Evolutionary conservation across 1,140 invertebrate species (phyloP).

Genomic region (Oedothorax gibbosus): DNA sequence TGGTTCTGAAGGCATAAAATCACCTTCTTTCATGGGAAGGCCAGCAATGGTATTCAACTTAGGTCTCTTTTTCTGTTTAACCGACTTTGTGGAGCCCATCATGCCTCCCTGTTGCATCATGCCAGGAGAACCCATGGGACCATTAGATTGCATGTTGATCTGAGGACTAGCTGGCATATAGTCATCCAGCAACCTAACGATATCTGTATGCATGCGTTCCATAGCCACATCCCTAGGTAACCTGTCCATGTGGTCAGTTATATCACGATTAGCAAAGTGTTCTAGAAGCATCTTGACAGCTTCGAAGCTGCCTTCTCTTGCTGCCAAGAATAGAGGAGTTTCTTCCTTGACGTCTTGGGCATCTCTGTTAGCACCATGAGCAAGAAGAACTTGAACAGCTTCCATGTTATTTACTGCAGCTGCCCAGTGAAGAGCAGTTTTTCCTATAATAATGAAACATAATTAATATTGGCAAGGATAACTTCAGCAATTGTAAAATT

Average conservation of each 20-base stretch:
- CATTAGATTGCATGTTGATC: conserved; percentile 73
- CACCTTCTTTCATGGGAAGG: conserved; percentile 55
- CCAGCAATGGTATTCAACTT: conserved; percentile 67
- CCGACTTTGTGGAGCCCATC: conserved; percentile 70
- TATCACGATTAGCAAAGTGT: conserved; percentile 93
- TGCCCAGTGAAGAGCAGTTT: conserved; percentile 97
- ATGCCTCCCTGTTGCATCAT: conserved; percentile 81
- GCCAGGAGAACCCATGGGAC: conserved; percentile 77
- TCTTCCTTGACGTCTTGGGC: conserved; percentile 97
- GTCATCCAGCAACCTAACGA: conserved; percentile 91
- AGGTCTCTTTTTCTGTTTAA: conserved; percentile 80
- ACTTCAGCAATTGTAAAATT: too few relatives aligned
- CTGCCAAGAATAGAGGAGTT: conserved; percentile 94
- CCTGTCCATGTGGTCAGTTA: conserved; percentile 97
- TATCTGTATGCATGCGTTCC: conserved; percentile 92
- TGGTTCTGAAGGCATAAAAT: conserved; percentile 39
- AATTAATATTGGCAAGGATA: too few relatives aligned
- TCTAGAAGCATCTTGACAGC: conserved; percentile 91
- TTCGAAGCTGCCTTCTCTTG: conserved; percentile 92
- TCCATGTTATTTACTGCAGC: conserved; percentile 96
- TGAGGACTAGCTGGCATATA: conserved; percentile 84
- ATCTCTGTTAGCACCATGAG: conserved; percentile 93
- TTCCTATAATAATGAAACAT: conserved; percentile 67
- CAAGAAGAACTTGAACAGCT: conserved; percentile 90
- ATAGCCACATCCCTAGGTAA: conserved; percentile 91